These are phyloP conservation scores for Brotula barbata DNA, from an alignment of 2,797 vertebrate genomes.

Conservation along the genomic window DNA sequence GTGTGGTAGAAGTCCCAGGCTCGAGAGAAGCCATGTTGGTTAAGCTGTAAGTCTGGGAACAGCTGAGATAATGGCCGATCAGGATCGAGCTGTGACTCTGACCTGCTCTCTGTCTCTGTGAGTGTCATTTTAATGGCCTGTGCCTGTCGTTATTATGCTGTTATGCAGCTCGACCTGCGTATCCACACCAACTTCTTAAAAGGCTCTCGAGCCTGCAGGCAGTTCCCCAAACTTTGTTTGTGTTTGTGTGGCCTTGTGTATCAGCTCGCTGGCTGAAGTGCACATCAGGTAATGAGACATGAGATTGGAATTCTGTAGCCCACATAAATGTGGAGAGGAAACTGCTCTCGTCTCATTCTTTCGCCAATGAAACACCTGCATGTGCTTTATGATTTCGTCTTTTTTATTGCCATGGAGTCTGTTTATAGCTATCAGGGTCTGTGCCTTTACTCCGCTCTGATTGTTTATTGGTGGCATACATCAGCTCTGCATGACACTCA, in stretches of 20 bases:
- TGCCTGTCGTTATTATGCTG: conserved; percentile 5
- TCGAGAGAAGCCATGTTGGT: conserved; percentile 76
- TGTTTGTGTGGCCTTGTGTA: background rate
- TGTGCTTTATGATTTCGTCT: no score
- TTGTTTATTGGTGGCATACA: no score
- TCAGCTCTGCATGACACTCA: no score
- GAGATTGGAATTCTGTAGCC: no score
- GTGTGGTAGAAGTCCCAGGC: conserved; percentile 41
- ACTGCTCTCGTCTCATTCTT: no score
- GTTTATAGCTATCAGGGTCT: no score
- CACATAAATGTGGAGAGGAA: no score
- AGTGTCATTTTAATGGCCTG: conserved; percentile 10
- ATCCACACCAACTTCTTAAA: conserved; percentile 43
- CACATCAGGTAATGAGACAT: background rate
- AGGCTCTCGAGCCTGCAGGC: background rate
- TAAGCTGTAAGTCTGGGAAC: conserved; percentile 72
- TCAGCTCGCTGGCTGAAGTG: background rate
- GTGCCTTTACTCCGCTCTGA: no score
- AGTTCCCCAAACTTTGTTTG: conserved; percentile 16
- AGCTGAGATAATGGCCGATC: conserved; percentile 80
- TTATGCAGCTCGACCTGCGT: conserved; percentile 57
- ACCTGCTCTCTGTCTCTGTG: conserved; percentile 37
- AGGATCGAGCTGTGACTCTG: conserved; percentile 66
- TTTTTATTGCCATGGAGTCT: no score
- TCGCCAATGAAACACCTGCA: no score